Conservation (phyloP, 2,797 vertebrate genomes). For the Vespertilio murinus region DNA sequence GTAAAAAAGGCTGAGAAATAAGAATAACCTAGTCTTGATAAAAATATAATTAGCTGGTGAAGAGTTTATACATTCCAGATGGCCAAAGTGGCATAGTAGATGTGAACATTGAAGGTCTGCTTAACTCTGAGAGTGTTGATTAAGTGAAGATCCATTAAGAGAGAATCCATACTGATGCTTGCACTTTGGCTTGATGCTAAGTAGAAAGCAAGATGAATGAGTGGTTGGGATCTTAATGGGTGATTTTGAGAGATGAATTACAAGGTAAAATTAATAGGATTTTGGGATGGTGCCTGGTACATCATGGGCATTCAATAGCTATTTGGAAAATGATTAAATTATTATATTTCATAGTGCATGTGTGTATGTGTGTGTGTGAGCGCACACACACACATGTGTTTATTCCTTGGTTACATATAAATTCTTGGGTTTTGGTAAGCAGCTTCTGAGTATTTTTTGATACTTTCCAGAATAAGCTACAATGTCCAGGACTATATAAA, state of each 20-base stretch:
- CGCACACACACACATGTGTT: neutral
- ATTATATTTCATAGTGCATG: neutral
- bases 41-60: neutral
- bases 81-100: neutral
- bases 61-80: neutral
- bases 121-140: neutral
- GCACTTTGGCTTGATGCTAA: neutral
- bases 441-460: neutral
- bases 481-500: neutral
- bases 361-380: neutral
- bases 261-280: slow-evolving; percentile 1
- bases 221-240: neutral
- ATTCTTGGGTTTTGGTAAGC: neutral
- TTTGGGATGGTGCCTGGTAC: neutral
- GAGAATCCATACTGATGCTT: neutral
- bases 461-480: neutral
- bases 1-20: neutral
- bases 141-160: neutral
- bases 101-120: neutral
- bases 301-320: neutral
- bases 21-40: neutral
- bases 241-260: slow-evolving; percentile 35
- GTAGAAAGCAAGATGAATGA: neutral
- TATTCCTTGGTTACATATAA: neutral
- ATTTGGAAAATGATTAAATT: slow-evolving; percentile 8